Base-by-base conservation (phyloP, 1,140 invertebrate genomes). In the Teleogryllus occipitalis region DNA sequence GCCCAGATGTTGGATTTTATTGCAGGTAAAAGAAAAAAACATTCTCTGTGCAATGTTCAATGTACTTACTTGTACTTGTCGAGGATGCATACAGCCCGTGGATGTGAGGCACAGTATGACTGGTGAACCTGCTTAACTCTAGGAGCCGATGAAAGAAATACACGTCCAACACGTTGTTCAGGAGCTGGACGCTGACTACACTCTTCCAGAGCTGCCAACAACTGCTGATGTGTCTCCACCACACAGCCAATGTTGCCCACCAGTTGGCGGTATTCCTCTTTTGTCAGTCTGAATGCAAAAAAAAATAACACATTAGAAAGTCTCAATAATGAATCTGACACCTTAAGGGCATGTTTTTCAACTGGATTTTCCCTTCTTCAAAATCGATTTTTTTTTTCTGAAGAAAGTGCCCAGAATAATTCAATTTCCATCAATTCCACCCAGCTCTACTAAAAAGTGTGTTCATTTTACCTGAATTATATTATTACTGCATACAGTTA, bases 91-190 rank as follows among this genome's bases (percentile, higher is more conserved):
- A 98, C 96, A 83, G 97, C 96, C 85, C 91, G 91, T 0, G 97
- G 97, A 90, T 99, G 97, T 83, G 94, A 92, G 80, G 91, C 90
- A 87, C 97, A 98, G 85, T 99, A 99, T 18, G 88, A 88, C 82
- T 93, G 91, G 87, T 98, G 96, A 39, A 97, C 91, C 81, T 90
- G 87, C 87, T 98, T 97, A 78, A 99, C 89, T 84, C 91, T 90
- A 21, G 95, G 92, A 10, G 97, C 97, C 85, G 93, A 91, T 75
- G 92, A 92, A 73, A 99, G 86, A 85, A 99, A 98, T 3, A 97
- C 87, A 83, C 95, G 96, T 8, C 98, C 98, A 79, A 99, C 92
- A 84, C 95, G 90, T 84, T 97, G 94, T 81, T 96, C 94, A 7
- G 88, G 86, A 21, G 91, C 89, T 12, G 90, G 88, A 84, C 92